These are phyloP conservation scores for Threskiornis aethiopicus DNA, from an alignment of 2,797 vertebrate genomes.

Conservation along the genomic window DNA sequence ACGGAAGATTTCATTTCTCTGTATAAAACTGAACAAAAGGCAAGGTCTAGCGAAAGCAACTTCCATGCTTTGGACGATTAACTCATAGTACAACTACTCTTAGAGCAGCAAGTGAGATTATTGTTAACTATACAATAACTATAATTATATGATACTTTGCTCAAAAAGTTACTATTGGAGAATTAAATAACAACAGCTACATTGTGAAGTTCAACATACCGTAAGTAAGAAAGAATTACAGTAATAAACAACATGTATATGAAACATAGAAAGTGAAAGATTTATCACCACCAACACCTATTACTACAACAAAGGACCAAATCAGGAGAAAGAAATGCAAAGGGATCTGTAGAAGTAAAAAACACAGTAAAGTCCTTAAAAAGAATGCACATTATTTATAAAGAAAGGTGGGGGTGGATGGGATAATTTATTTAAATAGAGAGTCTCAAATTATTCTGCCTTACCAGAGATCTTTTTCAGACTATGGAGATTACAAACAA, in stretches of 20 bases:
- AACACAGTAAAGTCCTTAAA: neutral
- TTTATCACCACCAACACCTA: neutral
- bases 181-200: neutral
- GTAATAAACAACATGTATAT: neutral
- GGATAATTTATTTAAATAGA: neutral
- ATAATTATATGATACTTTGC: neutral
- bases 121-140: neutral
- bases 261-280: neutral
- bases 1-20: neutral
- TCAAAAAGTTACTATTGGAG: neutral
- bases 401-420: neutral
- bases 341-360: neutral
- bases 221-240: neutral
- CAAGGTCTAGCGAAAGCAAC: neutral
- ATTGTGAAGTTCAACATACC: neutral
- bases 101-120: neutral
- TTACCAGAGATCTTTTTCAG: neutral
- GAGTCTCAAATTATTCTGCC: neutral
- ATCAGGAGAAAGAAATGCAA: neutral
- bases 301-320: neutral
- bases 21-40: neutral
- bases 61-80: neutral
- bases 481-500: neutral
- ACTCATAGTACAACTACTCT: neutral
- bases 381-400: neutral